phyloP scores from a whole-genome alignment of 2,888 invertebrate genomes.

The Malthinus seriepunctatus region DNA sequence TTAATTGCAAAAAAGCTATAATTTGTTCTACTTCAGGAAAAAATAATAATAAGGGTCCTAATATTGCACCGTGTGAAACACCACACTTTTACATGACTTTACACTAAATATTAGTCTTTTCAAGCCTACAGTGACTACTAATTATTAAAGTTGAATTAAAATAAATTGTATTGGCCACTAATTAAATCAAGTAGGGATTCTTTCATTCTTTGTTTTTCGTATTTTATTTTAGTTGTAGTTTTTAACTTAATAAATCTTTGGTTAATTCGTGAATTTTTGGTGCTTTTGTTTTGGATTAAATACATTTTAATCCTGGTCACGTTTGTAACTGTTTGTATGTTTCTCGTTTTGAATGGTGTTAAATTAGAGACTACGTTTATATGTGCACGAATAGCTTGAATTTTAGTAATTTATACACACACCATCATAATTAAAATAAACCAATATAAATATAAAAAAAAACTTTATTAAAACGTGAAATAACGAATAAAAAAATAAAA shows the following conservation, averaged over 20 bases:
- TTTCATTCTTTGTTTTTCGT: neutral
- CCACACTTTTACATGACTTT: no score
- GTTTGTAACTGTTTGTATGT: conserved; percentile 40
- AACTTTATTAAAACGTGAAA: neutral
- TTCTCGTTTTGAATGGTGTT: conserved; percentile 41
- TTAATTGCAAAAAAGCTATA: no score
- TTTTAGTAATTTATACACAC: conserved; percentile 27
- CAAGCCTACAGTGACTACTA: no score
- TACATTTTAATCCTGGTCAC: conserved; percentile 38
- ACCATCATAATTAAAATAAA: conserved; percentile 23
- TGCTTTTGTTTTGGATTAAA: conserved; percentile 3
- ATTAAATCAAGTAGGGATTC: neutral
- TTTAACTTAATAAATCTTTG: conserved; percentile 17
- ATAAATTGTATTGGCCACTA: no score
- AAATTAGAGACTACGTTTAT: conserved; percentile 44
- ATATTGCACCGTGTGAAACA: no score
- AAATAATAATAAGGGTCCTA: no score
- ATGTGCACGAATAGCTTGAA: conserved; percentile 35
- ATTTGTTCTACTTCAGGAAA: no score
- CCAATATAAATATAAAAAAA: conserved; percentile 16
- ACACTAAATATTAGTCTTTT: no score
- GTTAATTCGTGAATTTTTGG: conserved; percentile 13
- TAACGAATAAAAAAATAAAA: neutral
- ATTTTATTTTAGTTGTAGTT: neutral
- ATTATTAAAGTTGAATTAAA: neutral